Evolutionary conservation across 2,113 vertebrate genomes (phyloP), one percentile per base, ranked within the genome.

Genomic region (Oryzias javanicus): DNA sequence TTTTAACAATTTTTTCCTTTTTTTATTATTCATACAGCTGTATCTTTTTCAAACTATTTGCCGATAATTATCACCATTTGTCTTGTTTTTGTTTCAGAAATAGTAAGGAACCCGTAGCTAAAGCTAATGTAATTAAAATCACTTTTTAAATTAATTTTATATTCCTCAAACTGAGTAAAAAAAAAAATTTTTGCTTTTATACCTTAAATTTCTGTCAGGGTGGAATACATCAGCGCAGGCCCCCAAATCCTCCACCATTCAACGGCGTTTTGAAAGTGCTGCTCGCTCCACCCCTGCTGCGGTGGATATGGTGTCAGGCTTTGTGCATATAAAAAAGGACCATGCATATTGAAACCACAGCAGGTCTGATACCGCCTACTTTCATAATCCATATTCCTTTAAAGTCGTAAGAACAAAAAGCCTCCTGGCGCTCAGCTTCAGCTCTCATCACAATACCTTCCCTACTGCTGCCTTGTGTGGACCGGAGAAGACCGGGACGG

Each of bases 281-380:
- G 67, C 73, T 67, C 75, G 70, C 47, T 62, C 66, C 56, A 73
- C 77, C 83, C 90, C 87, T 83, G 82, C 87, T 75, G 86, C 15
- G 54, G 55, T 7, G 60, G 42, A 89, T 81, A 89, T 83, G 82
- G 77, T 78, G 55, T 50, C 6, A 13, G 44, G 73, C 63, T 57
- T 17, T 15, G 46, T 72, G 79, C 72, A 84, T 66, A 84, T 83
- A 67, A 85, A 90, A 86, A 35, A 86, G 68, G 47, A 70, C 86
- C 80, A 87, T 90, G 74, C 88, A 90, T 88, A 87, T 84, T 88
- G 78, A 88, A 89, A 82, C 81, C 88, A 72, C 89, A 86, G 83
- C 84, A 70, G 82, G 84, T 75, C 81, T 63, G 68, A 73, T 82
- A 76, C 80, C 55, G 20, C 73, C 72, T 72, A 70, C 65, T 77